Conservation (phyloP, 2,113 vertebrate genomes). For the Platycercus adscitus region DNA sequence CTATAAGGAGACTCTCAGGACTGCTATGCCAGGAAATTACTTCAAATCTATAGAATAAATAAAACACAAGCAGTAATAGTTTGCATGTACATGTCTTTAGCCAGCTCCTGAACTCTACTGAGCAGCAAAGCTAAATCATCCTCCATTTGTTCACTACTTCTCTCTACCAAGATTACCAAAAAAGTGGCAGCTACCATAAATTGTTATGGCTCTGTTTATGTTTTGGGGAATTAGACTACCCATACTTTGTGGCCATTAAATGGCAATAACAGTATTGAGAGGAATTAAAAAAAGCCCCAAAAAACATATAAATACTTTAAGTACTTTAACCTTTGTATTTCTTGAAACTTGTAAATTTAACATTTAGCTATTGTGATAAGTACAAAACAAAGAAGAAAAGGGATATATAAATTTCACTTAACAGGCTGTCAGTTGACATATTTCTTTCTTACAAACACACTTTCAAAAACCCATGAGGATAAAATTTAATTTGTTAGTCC, state of each 20-base stretch:
- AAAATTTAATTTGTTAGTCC: not conserved
- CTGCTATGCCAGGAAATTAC: not conserved
- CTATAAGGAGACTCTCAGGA: not conserved
- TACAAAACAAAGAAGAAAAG: not conserved
- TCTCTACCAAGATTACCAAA: not conserved
- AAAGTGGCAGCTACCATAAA: not conserved
- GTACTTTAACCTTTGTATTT: not conserved
- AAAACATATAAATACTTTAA: not conserved
- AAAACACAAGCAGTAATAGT: not conserved
- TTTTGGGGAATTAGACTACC: not conserved
- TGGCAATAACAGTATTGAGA: not conserved
- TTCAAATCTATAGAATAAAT: not conserved
- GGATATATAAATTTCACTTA: not conserved
- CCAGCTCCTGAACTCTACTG: not conserved
- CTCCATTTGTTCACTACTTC: not conserved
- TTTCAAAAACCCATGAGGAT: not conserved
- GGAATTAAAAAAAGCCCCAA: not conserved
- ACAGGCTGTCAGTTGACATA: not conserved
- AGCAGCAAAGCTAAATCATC: not conserved
- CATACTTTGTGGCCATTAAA: not conserved
- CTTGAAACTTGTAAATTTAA: not conserved
- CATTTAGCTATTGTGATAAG: not conserved
- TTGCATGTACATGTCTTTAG: not conserved
- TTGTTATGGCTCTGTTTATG: not conserved
- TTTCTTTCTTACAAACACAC: not conserved